phyloP scores from a whole-genome alignment of 2,888 invertebrate genomes.

The Drymonia ruficornis region DNA sequence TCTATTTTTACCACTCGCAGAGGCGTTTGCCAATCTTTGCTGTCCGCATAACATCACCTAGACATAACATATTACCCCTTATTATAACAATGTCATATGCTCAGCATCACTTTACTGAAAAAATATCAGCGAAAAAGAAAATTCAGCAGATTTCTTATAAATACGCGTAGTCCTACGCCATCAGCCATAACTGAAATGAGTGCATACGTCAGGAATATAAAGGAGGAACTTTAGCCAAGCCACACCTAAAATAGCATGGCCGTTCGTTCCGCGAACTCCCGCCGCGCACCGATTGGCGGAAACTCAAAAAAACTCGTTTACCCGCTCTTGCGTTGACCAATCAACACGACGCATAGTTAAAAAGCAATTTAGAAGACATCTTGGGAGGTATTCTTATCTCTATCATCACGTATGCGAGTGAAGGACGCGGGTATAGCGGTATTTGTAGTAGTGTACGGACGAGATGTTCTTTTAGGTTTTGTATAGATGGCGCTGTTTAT shows the following conservation, averaged over 20 bases:
- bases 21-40: not conserved
- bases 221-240: constrained; percentile 74
- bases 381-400: constrained; percentile 63
- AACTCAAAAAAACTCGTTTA: constrained; percentile 61
- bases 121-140: constrained; percentile 53
- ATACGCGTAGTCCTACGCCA: constrained; percentile 74
- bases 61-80: constrained; percentile 12
- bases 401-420: constrained; percentile 59
- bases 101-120: constrained; percentile 53
- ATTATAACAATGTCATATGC: constrained; percentile 39
- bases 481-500: constrained; percentile 66
- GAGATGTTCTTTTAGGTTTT: constrained; percentile 30
- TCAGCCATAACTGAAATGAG: constrained; percentile 80
- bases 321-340: constrained; percentile 67
- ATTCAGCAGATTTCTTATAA: constrained; percentile 72
- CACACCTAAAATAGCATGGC: constrained; percentile 81
- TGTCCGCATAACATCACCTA: not conserved
- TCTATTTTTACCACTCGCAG: constrained; percentile 2
- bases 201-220: constrained; percentile 81
- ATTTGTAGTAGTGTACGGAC: constrained; percentile 52
- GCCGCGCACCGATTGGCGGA: constrained; percentile 66
- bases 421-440: constrained; percentile 54
- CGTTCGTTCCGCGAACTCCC: constrained; percentile 61
- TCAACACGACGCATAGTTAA: constrained; percentile 66
- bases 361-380: constrained; percentile 68